These are phyloP conservation scores for Drosophila basisetae DNA, from an alignment of 2,888 invertebrate genomes.

Conservation along the genomic window DNA sequence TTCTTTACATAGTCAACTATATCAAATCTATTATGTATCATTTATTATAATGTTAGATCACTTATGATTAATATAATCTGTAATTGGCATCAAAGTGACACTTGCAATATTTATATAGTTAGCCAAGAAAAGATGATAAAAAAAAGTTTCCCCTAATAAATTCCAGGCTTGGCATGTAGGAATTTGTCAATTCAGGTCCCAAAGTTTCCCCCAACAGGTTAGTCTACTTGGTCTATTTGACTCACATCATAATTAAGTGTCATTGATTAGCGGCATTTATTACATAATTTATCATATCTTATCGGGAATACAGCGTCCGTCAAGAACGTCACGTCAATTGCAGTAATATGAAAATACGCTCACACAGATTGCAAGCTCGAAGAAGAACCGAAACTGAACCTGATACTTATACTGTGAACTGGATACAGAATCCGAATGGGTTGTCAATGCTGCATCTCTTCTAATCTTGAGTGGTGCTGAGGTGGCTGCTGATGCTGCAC, in stretches of 20 bases:
- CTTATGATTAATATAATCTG: neutral
- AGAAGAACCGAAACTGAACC: slow-evolving; percentile 24
- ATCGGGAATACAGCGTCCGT: slow-evolving; percentile 52
- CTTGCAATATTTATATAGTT: neutral
- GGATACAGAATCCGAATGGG: slow-evolving; percentile 20
- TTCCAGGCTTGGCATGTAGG: no score
- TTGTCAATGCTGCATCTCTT: slow-evolving; percentile 38
- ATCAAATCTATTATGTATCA: neutral
- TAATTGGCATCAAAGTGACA: neutral
- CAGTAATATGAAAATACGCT: slow-evolving; percentile 61
- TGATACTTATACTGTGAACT: slow-evolving; percentile 7
- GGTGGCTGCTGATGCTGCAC: slow-evolving; percentile 12
- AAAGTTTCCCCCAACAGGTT: slow-evolving; percentile 3
- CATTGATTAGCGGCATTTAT: slow-evolving; percentile 62
- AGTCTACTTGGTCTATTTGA: slow-evolving; percentile 5
- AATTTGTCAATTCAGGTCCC: neutral
- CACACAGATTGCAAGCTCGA: slow-evolving; percentile 31
- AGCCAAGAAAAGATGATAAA: neutral
- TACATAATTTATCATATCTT: slow-evolving; percentile 53
- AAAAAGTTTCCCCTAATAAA: neutral
- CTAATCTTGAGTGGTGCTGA: slow-evolving; percentile 43
- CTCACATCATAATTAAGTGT: slow-evolving; percentile 42
- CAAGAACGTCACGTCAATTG: slow-evolving; percentile 39
- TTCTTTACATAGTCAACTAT: neutral
- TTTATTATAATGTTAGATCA: neutral